These are phyloP conservation scores for Mareca penelope DNA, from an alignment of 2,797 vertebrate genomes.

Conservation along the genomic window DNA sequence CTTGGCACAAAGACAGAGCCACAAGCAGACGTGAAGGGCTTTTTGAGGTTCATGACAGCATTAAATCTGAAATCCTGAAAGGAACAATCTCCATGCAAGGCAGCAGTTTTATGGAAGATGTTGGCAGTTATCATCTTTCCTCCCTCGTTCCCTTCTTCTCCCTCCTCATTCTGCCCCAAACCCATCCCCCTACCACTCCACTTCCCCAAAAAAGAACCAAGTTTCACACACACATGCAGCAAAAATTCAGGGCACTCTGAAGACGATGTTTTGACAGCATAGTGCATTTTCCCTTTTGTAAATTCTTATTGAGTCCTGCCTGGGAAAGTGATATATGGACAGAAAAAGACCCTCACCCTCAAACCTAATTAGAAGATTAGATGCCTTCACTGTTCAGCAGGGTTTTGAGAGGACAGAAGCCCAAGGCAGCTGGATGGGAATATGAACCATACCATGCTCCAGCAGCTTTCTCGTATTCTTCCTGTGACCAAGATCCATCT, in stretches of 20 bases:
- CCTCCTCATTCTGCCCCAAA: not conserved
- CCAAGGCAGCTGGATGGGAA: conserved; percentile 39
- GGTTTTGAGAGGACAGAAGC: conserved; percentile 47
- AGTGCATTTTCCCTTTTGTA: not conserved
- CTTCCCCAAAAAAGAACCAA: not conserved
- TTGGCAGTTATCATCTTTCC: not conserved
- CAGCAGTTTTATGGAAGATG: not conserved
- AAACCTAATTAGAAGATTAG: conserved; percentile 25
- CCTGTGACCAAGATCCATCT: conserved; percentile 37
- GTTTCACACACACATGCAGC: not conserved
- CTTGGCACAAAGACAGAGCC: fast-evolving
- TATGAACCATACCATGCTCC: conserved; percentile 13
- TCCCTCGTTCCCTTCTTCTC: not conserved
- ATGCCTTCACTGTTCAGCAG: conserved; percentile 21
- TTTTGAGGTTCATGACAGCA: not conserved
- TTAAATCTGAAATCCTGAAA: not conserved
- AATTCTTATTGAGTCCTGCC: not conserved
- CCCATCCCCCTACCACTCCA: not conserved
- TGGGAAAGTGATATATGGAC: conserved; percentile 33
- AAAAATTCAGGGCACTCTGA: not conserved
- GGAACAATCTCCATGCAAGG: not conserved
- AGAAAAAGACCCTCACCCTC: conserved; percentile 10
- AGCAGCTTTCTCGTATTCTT: conserved; percentile 39
- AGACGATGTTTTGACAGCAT: not conserved
- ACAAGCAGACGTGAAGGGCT: fast-evolving